Conservation (phyloP, 2,113 vertebrate species). For the Philantomba maxwellii region DNA sequence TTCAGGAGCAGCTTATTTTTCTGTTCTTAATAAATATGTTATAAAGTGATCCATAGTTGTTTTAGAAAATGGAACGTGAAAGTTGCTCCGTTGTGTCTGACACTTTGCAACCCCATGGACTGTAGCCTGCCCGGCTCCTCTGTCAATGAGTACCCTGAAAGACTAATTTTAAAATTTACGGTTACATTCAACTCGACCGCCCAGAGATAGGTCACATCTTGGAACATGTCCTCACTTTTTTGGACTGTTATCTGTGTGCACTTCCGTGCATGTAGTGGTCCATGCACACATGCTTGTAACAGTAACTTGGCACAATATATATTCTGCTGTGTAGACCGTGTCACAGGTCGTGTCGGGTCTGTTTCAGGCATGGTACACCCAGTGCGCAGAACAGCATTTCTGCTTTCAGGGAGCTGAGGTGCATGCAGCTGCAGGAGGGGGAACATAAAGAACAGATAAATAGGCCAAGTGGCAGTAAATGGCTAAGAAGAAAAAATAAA, state of each 20-base stretch:
- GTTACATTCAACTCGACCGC: not conserved
- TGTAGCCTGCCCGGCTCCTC: not conserved
- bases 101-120: not conserved
- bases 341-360: not conserved
- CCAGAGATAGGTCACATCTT: not conserved
- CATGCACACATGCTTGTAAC: not conserved
- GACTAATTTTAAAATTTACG: not conserved
- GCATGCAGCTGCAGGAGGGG: not conserved
- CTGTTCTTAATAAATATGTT: not conserved
- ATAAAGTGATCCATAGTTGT: not conserved
- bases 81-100: not conserved
- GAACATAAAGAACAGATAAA: no score
- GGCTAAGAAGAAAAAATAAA: not conserved
- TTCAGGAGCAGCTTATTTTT: not conserved
- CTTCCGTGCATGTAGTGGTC: not conserved
- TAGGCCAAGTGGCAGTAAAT: not conserved
- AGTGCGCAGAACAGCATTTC: not conserved
- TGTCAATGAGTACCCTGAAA: not conserved
- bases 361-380: not conserved
- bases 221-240: not conserved
- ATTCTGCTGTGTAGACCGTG: not conserved
- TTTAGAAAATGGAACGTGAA: not conserved
- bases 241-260: not conserved
- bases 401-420: not conserved
- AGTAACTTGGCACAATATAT: not conserved